These are phyloP conservation scores for Loris lydekkerianus DNA, from an alignment of 2,797 vertebrate genomes.

Conservation along the genomic window DNA sequence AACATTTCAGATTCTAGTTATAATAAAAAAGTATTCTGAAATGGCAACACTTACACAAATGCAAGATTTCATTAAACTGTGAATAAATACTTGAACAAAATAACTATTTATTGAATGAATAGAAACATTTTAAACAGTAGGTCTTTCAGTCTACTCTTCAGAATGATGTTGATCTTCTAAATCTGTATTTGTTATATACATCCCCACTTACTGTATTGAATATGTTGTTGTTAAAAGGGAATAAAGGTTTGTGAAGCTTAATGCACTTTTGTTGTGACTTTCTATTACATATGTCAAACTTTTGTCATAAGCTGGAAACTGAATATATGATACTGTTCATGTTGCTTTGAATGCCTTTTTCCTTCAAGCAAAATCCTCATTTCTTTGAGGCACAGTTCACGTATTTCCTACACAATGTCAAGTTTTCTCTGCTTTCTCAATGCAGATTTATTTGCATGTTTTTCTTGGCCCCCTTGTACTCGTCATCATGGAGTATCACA, in stretches of 20 bases:
- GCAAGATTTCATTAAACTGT: neutral
- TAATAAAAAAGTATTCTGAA: neutral
- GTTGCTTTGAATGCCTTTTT: neutral
- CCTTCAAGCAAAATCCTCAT: neutral
- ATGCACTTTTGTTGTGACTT: neutral
- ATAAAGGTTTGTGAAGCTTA: neutral
- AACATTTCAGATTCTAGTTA: neutral
- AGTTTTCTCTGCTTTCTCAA: neutral
- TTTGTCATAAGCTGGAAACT: neutral
- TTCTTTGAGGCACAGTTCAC: neutral
- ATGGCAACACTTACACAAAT: neutral
- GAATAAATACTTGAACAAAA: constrained; percentile 3
- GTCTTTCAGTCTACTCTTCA: neutral
- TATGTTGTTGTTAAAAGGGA: neutral
- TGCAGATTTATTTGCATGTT: neutral
- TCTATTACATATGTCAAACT: neutral
- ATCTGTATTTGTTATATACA: neutral
- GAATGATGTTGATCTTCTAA: neutral
- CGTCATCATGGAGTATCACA: neutral
- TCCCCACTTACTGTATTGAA: neutral
- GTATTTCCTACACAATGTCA: neutral
- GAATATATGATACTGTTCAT: neutral
- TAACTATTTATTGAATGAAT: neutral
- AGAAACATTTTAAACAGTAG: neutral
- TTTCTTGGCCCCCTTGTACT: neutral